Base-by-base conservation (phyloP, 2,888 invertebrate species). In the Dusona sp. region DNA sequence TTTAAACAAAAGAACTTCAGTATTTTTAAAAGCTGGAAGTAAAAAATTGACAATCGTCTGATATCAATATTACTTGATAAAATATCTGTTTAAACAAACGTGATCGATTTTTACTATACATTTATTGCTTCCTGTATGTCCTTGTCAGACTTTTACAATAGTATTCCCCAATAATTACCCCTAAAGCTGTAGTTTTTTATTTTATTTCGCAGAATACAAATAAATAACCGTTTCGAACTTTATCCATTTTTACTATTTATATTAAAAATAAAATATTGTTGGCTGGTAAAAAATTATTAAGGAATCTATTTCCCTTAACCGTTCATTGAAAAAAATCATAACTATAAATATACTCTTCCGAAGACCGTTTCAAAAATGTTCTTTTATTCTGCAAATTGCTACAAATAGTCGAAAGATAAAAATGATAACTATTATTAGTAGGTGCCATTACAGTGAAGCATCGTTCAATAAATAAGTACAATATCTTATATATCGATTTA, bases 391-490 rank as follows among this genome's bases (percentile, higher is more conserved):
- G 38, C 9, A 6, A 38, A 38, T n/a, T 48, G 6, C 6, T 48
- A 48, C 11, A 19, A 7, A 48, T 6, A 19, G 48, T 48, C n/a
- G 19, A n/a, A 48, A 19, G 19, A 16, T 48, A 48, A 48, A 48
- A n/a, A 19, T 48, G 3, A n/a, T 48, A 48, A 48, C n/a, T 7
- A 48, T 19, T 7, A 19, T 48, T 19, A n/a, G 3, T 19, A 48
- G 19, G 19, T 16, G 1, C 48, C 16, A 48, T 48, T 48, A 6
- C 6, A 48, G n/a, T 19, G 48, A 61, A 61, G 16, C 16, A 61
- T 61, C 61, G 61, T 61, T 61, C 29, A 61, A 61, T 29, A 61
- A 61, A 61, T 29, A 29, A 61, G 29, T 6, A 61, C 77, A 72
- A 77, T 75, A 72, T 29, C 22, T 22, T 36, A 38, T 13, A 42